Evolutionary conservation across 2,797 vertebrate species (phyloP).

Genomic region (Arnoldichthys spilopterus): DNA sequence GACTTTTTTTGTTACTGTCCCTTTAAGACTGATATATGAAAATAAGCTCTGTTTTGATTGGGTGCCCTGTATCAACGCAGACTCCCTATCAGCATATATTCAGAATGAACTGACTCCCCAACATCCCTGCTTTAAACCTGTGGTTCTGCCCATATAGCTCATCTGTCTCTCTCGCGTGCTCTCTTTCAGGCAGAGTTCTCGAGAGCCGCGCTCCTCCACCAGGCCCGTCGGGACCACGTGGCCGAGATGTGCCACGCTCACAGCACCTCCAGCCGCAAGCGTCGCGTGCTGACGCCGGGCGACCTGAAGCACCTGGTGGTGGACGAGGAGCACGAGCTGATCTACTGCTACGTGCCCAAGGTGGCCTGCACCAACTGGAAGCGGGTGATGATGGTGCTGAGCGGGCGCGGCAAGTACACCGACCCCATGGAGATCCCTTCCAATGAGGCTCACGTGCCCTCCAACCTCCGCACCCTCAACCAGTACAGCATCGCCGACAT

Average conservation of each 20-base stretch:
- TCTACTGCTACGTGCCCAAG: constrained; percentile 98
- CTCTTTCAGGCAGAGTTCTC: constrained; percentile 84
- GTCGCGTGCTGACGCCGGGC: constrained; percentile 89
- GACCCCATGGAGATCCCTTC: constrained; percentile 97
- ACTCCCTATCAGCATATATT: too few relatives aligned
- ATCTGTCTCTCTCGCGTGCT: constrained; percentile 17
- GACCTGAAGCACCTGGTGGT: constrained; percentile 97
- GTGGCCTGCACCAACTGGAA: constrained; percentile 99
- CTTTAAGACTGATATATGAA: too few relatives aligned
- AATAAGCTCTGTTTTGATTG: too few relatives aligned
- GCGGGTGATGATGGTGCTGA: constrained; percentile 98
- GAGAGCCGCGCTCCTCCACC: constrained; percentile 86
- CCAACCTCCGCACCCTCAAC: constrained; percentile 95
- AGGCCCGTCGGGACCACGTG: constrained; percentile 91
- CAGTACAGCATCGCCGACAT: constrained; percentile 98
- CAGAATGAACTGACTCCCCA: too few relatives aligned
- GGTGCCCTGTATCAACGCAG: too few relatives aligned
- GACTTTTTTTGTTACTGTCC: too few relatives aligned
- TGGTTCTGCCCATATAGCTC: neutral
- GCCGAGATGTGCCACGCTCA: constrained; percentile 86
- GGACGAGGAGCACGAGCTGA: constrained; percentile 95
- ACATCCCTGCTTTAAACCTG: neutral
- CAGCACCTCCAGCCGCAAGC: constrained; percentile 86
- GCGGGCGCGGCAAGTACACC: constrained; percentile 90
- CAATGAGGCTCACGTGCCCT: constrained; percentile 91